Conservation (phyloP, 2,113 vertebrate genomes). For the cat (Felis catus) region F.catus_Fca126_mat1.0 CM031419.1:66599001-66599500, state of each 20-base stretch:
- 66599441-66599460: slow-evolving; percentile 81
- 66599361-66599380: slow-evolving; percentile 76
- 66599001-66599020: not conserved
- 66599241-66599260: not conserved
- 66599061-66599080: not conserved
- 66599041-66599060: not conserved
- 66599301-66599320: slow-evolving; percentile 44
- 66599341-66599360: slow-evolving; percentile 72
- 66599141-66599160: not conserved
- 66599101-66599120: not conserved
- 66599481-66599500: slow-evolving; percentile 71
- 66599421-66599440: slow-evolving; percentile 77
- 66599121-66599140: not conserved
- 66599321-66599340: slow-evolving; percentile 56
- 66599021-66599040: not conserved
- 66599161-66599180: not conserved
- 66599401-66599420: slow-evolving; percentile 80
- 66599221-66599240: not conserved
- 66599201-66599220: not conserved
- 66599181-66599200: not conserved
- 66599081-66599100: not conserved
- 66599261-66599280: not conserved
- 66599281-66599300: not conserved
- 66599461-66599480: slow-evolving; percentile 76
- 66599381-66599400: slow-evolving; percentile 59